phyloP scores from a whole-genome alignment of 2,797 vertebrate species.

The Loris lydekkerianus region DNA sequence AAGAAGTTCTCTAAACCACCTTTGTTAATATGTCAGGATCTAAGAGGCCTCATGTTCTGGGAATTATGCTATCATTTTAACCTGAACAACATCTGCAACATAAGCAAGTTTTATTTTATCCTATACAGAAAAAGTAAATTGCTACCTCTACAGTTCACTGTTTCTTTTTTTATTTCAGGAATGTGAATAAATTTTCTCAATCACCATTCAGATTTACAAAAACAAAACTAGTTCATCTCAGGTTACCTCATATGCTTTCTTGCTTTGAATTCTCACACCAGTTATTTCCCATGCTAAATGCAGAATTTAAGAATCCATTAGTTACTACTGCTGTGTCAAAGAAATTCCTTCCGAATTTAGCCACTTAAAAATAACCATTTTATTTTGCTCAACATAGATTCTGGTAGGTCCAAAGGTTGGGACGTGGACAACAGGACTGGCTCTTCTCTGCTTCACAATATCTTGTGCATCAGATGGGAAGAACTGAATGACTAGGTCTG shows the following conservation, averaged over 20 bases:
- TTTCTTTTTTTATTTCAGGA: not conserved
- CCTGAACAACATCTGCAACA: not conserved
- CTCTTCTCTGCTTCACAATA: not conserved
- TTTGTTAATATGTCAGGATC: not conserved
- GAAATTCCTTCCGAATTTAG: not conserved
- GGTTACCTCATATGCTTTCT: not conserved
- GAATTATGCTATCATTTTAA: not conserved
- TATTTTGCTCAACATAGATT: not conserved
- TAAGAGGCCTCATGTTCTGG: not conserved
- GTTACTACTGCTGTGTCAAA: not conserved
- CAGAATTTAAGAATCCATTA: not conserved
- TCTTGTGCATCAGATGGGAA: not conserved
- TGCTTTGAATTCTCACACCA: not conserved
- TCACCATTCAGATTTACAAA: not conserved
- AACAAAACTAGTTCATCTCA: not conserved
- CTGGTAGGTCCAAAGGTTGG: not conserved
- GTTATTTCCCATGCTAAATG: not conserved
- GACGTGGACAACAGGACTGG: not conserved
- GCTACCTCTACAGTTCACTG: not conserved
- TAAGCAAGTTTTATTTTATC: not conserved
- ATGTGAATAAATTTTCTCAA: not conserved
- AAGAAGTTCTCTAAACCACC: no score
- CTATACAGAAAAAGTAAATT: not conserved
- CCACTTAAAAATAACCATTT: not conserved
- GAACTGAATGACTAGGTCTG: not conserved